Conservation (phyloP, 1,140 invertebrate genomes). For the Drosophila parabipectinata region DNA sequence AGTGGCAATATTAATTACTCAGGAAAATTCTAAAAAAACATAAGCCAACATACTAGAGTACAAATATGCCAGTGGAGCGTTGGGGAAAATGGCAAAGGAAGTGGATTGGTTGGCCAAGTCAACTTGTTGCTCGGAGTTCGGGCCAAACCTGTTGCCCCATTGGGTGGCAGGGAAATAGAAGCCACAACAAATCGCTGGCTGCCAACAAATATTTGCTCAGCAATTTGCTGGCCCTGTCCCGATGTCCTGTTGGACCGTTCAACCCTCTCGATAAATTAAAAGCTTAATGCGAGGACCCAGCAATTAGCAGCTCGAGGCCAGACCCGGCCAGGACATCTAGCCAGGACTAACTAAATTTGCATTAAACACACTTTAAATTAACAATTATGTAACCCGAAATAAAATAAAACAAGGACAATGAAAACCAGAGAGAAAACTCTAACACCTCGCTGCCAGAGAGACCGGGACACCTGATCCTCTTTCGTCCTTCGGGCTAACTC, state of each 20-base stretch:
- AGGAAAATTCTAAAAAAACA: conserved; percentile 12
- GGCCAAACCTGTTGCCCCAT: conserved; percentile 35
- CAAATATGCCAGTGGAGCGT: not conserved
- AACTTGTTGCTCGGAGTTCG: conserved; percentile 63
- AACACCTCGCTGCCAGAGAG: conserved; percentile 47
- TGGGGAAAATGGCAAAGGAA: conserved; percentile 1
- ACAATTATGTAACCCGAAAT: conserved; percentile 71
- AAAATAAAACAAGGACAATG: conserved; percentile 9
- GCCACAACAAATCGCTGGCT: conserved; percentile 55
- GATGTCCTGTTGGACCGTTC: not conserved
- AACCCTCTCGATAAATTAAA: conserved; percentile 53
- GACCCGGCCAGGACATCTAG: conserved; percentile 5
- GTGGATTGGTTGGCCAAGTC: conserved; percentile 25
- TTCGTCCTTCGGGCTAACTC: conserved; percentile 33
- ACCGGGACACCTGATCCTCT: conserved; percentile 51
- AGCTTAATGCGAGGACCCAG: conserved; percentile 30
- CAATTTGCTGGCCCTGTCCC: conserved; percentile 56
- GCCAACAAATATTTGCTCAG: conserved; percentile 64
- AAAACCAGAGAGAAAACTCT: conserved; percentile 40
- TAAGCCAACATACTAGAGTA: not conserved
- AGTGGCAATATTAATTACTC: conserved; percentile 48
- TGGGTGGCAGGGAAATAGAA: conserved; percentile 19
- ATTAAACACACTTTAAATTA: conserved; percentile 78
- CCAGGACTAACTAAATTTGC: conserved; percentile 55
- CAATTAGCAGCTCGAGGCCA: conserved; percentile 26